Evolutionary conservation across 2,797 vertebrate species (phyloP).

Genomic region (Holocentrus rufus): DNA sequence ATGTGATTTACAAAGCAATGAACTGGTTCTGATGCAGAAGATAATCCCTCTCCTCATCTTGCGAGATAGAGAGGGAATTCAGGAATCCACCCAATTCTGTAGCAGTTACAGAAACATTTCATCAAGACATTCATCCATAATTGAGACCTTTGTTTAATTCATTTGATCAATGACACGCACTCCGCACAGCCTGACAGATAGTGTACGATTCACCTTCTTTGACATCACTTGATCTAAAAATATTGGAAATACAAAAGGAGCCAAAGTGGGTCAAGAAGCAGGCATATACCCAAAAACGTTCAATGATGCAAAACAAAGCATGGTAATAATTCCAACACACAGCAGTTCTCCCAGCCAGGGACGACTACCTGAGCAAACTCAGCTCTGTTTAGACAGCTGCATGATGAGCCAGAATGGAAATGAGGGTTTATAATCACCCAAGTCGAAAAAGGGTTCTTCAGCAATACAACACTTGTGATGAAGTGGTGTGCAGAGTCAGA

Average conservation of each 20-base stretch:
- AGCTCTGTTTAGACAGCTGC: slow-evolving; percentile 79
- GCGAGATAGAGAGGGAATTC: slow-evolving; percentile 39
- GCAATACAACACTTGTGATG: slow-evolving; percentile 52
- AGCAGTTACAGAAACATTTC: slow-evolving; percentile 8
- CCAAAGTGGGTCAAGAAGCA: slow-evolving; percentile 73
- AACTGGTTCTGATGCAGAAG: slow-evolving; percentile 29
- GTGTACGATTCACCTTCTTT: slow-evolving; percentile 49
- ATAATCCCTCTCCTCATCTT: slow-evolving; percentile 46
- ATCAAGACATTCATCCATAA: slow-evolving; percentile 38
- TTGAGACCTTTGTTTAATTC: slow-evolving; percentile 60
- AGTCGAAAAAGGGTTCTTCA: slow-evolving; percentile 63
- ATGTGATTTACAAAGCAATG: slow-evolving; percentile 41
- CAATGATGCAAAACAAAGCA: slow-evolving; percentile 68
- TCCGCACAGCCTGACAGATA: slow-evolving; percentile 52
- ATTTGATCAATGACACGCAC: slow-evolving; percentile 41
- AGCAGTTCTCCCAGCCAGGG: slow-evolving; percentile 53
- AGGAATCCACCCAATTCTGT: slow-evolving; percentile 28
- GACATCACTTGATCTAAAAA: slow-evolving; percentile 73
- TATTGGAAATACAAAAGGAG: slow-evolving; percentile 68
- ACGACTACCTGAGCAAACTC: slow-evolving; percentile 74
- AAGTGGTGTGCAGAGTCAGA: slow-evolving; percentile 63
- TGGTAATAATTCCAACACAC: slow-evolving; percentile 63
- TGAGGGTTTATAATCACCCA: slow-evolving; percentile 68
- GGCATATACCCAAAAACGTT: slow-evolving; percentile 57
- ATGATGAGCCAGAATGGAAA: slow-evolving; percentile 76